A percentile compares a stretch with the other conserved stretches of the same genome.
These are phyloP conservation scores for Stichodactyla helianthus DNA, from an alignment of 64 coral and sea anemone genomes.

Conservation along the genomic window DNA sequence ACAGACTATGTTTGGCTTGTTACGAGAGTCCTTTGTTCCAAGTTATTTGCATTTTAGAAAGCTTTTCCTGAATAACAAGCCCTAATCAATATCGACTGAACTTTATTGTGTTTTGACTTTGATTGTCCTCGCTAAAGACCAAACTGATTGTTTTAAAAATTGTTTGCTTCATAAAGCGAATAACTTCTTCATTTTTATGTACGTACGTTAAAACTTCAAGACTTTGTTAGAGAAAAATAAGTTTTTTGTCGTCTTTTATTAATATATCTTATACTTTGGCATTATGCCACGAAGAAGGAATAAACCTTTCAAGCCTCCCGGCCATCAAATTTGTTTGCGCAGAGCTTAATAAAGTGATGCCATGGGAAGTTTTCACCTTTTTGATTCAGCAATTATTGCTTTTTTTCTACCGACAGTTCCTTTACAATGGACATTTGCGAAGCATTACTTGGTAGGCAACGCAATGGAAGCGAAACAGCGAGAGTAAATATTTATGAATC, in stretches of 20 bases:
- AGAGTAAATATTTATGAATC: not conserved
- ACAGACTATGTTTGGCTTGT: not conserved
- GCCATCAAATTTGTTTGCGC: not conserved
- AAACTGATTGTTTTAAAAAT: not conserved
- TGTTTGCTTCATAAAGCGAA: not conserved
- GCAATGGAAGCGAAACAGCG: not conserved
- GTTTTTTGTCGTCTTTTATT: not conserved
- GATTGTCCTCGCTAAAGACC: not conserved
- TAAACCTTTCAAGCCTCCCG: not conserved
- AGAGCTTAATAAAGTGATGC: not conserved
- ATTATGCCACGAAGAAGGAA: not conserved
- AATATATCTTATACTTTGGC: not conserved
- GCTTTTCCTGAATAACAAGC: not conserved
- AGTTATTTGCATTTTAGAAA: conserved; percentile 8
- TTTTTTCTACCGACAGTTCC: not conserved
- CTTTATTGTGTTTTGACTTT: not conserved
- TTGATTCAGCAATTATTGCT: not conserved
- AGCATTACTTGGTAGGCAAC: not conserved
- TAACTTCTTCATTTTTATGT: not conserved
- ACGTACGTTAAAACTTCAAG: not conserved
- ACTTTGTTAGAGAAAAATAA: not conserved
- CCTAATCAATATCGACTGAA: not conserved
- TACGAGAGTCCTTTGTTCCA: not conserved
- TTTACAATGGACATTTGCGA: not conserved
- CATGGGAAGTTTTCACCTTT: not conserved